These are phyloP conservation scores for Zosterops pallidus DNA, from an alignment of 2,113 vertebrate species.

Conservation along the genomic window DNA sequence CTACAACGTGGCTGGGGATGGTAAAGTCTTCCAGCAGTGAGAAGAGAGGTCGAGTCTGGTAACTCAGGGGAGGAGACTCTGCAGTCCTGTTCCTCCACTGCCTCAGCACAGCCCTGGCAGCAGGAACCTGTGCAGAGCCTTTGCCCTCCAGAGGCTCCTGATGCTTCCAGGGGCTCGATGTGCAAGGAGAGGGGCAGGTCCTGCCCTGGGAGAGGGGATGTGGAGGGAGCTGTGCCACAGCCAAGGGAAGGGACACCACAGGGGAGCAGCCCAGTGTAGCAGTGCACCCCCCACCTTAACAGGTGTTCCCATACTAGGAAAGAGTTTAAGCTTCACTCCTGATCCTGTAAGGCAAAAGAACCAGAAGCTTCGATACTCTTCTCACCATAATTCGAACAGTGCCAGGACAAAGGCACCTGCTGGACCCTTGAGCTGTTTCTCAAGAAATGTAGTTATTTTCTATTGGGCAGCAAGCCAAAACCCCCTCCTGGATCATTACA, in stretches of 20 bases:
- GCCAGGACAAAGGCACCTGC: no score
- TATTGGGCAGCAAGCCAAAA: no score
- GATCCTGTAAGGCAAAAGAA: no score
- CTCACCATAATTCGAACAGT: no score
- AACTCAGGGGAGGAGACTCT: background rate
- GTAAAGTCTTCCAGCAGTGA: background rate
- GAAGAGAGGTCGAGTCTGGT: background rate
- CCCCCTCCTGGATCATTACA: no score
- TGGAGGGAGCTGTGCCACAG: background rate
- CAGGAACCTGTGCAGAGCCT: background rate
- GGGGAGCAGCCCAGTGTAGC: background rate
- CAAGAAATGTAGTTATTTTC: no score
- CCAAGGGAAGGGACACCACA: background rate
- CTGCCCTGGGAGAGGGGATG: background rate
- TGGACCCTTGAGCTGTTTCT: no score
- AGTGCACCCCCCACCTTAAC: no score
- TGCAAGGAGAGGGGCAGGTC: rapidly evolving
- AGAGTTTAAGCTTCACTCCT: no score
- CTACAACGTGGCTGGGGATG: rapidly evolving
- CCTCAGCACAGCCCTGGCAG: rapidly evolving
- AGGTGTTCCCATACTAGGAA: no score
- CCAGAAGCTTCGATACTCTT: no score
- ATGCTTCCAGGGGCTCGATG: background rate
- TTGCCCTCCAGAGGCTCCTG: rapidly evolving
- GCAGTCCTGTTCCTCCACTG: background rate